phyloP scores from a whole-genome alignment of 2,113 vertebrate genomes.

The Eupsittula cactorum region DNA sequence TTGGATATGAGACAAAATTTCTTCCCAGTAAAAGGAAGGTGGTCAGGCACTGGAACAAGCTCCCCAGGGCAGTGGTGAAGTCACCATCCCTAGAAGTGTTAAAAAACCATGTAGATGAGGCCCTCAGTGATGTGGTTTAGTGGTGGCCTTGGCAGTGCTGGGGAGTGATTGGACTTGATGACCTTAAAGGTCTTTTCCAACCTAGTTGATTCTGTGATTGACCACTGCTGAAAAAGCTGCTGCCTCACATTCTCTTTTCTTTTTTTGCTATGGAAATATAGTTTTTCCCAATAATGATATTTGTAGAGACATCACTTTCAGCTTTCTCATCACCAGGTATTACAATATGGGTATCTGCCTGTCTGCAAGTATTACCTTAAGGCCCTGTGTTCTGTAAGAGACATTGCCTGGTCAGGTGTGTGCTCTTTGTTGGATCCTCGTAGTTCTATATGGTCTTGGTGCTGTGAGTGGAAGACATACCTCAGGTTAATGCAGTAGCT shows the following conservation, averaged over 20 bases:
- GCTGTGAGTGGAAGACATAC: neutral
- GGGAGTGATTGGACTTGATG: neutral
- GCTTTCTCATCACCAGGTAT: neutral
- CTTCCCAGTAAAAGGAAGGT: neutral
- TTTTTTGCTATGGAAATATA: neutral
- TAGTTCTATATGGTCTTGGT: neutral
- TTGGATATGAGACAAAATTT: neutral
- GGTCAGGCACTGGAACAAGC: neutral
- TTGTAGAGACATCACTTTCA: neutral
- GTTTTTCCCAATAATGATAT: neutral
- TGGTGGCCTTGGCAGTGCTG: neutral
- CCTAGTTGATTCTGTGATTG: neutral
- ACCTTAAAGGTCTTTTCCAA: neutral
- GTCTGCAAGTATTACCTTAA: neutral
- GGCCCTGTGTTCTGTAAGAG: neutral
- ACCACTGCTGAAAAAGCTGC: neutral
- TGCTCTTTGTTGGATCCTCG: neutral
- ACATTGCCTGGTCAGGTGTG: fast-evolving
- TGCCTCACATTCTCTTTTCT: neutral
- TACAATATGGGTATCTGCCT: neutral
- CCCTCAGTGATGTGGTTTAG: neutral
- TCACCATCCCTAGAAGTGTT: neutral
- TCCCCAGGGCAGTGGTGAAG: neutral
- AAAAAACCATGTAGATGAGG: neutral
- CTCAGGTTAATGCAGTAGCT: neutral